phyloP scores from a whole-genome alignment of 2,888 invertebrate genomes.

The Azorinus chamasolen region DNA sequence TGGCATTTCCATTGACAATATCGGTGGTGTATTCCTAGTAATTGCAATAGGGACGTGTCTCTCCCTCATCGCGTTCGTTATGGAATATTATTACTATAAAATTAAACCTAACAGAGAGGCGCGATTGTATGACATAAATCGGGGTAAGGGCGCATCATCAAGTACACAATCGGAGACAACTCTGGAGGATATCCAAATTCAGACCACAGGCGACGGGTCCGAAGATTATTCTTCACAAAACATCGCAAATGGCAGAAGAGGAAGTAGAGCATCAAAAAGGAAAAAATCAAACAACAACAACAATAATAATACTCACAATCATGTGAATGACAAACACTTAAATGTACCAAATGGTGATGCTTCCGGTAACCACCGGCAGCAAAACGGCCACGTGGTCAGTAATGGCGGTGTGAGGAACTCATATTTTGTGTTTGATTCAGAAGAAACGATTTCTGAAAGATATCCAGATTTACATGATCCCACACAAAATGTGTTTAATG shows the following conservation, averaged over 20 bases:
- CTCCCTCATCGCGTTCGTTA: slow-evolving; percentile 95
- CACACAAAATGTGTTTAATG: slow-evolving; percentile 28
- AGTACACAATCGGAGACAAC: slow-evolving; percentile 21
- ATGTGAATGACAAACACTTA: neutral
- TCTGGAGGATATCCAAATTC: slow-evolving; percentile 15
- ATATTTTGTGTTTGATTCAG: slow-evolving; percentile 34
- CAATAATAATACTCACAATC: neutral
- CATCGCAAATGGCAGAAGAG: no score
- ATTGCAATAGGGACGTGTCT: slow-evolving; percentile 98
- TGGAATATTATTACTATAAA: slow-evolving; percentile 91
- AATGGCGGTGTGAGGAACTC: slow-evolving; percentile 27
- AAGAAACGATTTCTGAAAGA: slow-evolving; percentile 24
- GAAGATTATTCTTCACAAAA: neutral
- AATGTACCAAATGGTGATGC: slow-evolving; percentile 3
- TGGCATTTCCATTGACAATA: slow-evolving; percentile 99
- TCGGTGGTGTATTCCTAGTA: slow-evolving; percentile 98
- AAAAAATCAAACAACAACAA: neutral
- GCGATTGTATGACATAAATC: slow-evolving; percentile 27
- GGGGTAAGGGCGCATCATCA: slow-evolving; percentile 1
- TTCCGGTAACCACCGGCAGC: slow-evolving; percentile 11
- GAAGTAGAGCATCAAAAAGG: no score
- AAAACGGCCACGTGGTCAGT: slow-evolving; percentile 35
- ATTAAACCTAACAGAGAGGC: slow-evolving; percentile 52
- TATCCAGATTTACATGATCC: slow-evolving; percentile 24
- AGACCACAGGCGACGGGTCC: neutral